Percentiles rank a stretch among this genome's conserved stretches.
Evolutionary conservation across 1,140 invertebrate genomes (phyloP).

Genomic region (Conopomorpha cramerella): DNA sequence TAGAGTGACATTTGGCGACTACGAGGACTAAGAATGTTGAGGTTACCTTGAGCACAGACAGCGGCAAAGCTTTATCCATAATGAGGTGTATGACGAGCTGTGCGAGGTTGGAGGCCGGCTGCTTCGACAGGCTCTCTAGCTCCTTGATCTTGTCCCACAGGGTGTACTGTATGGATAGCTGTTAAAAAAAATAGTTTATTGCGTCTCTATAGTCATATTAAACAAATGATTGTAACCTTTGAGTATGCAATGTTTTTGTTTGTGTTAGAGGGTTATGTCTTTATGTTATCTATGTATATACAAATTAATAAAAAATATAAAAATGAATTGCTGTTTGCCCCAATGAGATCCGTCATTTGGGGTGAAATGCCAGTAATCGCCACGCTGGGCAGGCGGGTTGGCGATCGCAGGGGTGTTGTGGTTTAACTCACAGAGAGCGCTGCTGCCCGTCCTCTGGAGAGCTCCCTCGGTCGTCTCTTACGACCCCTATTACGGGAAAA

Average conservation of each 20-base stretch:
- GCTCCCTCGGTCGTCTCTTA: too few relatives aligned
- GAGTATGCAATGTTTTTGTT: not conserved
- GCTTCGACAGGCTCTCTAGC: conserved; percentile 65
- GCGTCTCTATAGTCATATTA: too few relatives aligned
- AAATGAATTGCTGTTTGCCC: not conserved
- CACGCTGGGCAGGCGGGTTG: too few relatives aligned
- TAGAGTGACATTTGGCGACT: too few relatives aligned
- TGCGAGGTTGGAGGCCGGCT: conserved; percentile 76
- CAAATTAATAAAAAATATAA: not conserved
- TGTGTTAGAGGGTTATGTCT: not conserved
- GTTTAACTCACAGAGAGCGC: too few relatives aligned
- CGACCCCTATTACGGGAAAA: too few relatives aligned
- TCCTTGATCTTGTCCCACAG: conserved; percentile 93
- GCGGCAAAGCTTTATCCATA: conserved; percentile 73
- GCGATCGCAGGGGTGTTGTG: too few relatives aligned
- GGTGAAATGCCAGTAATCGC: too few relatives aligned
- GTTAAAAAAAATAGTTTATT: conserved; percentile 33
- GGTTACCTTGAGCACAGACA: conserved; percentile 89
- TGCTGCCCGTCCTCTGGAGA: too few relatives aligned
- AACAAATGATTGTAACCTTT: too few relatives aligned
- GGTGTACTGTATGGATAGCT: conserved; percentile 86
- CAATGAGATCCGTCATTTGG: too few relatives aligned
- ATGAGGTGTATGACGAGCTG: conserved; percentile 83
- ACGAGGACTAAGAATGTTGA: too few relatives aligned
- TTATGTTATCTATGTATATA: not conserved